Evolutionary conservation across 2,113 vertebrate species (phyloP), one percentile per base, ranked within the genome.

Genomic region (Triplophysa tibetana): DNA sequence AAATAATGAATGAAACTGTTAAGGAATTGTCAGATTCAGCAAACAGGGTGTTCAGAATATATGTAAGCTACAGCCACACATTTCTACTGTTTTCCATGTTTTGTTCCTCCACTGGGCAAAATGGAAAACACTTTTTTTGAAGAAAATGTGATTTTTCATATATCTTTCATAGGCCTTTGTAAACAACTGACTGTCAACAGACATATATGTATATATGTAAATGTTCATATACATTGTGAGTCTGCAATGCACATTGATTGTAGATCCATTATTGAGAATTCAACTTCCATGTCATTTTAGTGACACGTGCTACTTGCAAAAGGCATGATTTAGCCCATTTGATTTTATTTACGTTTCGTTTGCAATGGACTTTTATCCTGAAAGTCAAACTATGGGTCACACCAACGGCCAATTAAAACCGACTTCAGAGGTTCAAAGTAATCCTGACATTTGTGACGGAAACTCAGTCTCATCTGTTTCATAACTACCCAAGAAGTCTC

Each of bases 401-500:
- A 29, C 11, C 11, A 11, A 50, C 4, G 48, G 48, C 2, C 48
- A 50, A 50, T 50, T 50, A 13, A 13, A 12, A 48, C 11, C 66
- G 14, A 48, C 41, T 66, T 66, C 19, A 66, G 50, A 17, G 50
- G 50, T 16, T 58, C 0, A 24, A 29, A 21, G 23, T 52, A 70
- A 70, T 52, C 24, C 24, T 70, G 45, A 76, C 8, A 64, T 76
- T 65, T 38, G 74, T 33, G 24, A 76, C 65, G 74, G 45, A 76
- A 76, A 75, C 72, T 75, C 58, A 12, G 13, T 75, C 62, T 63
- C 23, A 45, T 62, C 72, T 48, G 58, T 75, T n/a, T 62, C 58
- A 75, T 75, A 62, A 26, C 63, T 63, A 61, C 81, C 52, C 72
- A 52, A 17, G 38, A 62, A 74, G 64, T 58, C 64, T 33, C 64